These are phyloP conservation scores for Lepidostoma basale DNA, from an alignment of 1,140 invertebrate genomes.

Conservation along the genomic window DNA sequence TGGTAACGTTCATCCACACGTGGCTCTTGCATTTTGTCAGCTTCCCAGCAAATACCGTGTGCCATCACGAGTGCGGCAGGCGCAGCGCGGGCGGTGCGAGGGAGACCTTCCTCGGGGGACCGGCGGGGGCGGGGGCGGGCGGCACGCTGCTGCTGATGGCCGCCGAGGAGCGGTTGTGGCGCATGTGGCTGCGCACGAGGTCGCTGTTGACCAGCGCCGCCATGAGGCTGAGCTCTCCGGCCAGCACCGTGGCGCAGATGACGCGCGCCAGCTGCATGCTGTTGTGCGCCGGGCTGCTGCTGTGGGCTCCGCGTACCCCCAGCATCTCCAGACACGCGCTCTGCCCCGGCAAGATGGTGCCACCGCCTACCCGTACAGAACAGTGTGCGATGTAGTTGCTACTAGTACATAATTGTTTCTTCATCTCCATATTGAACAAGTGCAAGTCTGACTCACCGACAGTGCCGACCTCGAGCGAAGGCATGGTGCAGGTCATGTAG, in stretches of 20 bases:
- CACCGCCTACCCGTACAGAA: too few relatives aligned
- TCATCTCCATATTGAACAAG: not conserved
- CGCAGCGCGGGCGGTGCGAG: slow-evolving; percentile 30
- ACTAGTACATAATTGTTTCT: too few relatives aligned
- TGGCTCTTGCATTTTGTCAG: slow-evolving; percentile 1
- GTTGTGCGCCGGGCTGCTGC: slow-evolving; percentile 79
- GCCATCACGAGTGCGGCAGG: slow-evolving; percentile 25
- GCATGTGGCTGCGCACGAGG: slow-evolving; percentile 94
- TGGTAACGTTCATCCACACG: slow-evolving; percentile 32
- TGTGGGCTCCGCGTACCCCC: slow-evolving; percentile 80
- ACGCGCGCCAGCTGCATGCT: slow-evolving; percentile 88
- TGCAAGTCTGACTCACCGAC: slow-evolving; percentile 54
- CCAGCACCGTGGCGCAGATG: slow-evolving; percentile 94
- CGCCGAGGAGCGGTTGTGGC: slow-evolving; percentile 68
- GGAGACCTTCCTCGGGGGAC: slow-evolving; percentile 29
- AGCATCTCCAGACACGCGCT: slow-evolving; percentile 90
- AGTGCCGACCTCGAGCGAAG: slow-evolving; percentile 96
- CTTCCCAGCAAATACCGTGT: not conserved
- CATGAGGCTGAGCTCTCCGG: slow-evolving; percentile 97
- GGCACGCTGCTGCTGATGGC: slow-evolving; percentile 27
- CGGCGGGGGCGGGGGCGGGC: not conserved
- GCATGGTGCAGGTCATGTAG: slow-evolving; percentile 97
- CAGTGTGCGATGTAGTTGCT: too few relatives aligned
- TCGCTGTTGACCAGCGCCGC: slow-evolving; percentile 96
- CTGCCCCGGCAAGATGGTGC: slow-evolving; percentile 93